Evolutionary conservation across 1,140 invertebrate species (phyloP).

Genomic region (Dendrolimus punctatus): DNA sequence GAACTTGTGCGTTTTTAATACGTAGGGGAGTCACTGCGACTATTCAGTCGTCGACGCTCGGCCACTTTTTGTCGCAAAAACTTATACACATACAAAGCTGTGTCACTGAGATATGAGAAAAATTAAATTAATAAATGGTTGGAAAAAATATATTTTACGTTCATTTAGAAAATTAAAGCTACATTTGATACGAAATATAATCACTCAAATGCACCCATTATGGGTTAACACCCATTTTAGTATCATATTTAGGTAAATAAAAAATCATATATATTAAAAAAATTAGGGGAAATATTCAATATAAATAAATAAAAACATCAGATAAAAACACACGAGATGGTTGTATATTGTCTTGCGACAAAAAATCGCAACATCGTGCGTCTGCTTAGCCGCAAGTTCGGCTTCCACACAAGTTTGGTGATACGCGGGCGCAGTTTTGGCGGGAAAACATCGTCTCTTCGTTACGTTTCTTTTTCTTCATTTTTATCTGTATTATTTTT

Average conservation of each 20-base stretch:
- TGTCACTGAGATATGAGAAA: too few relatives aligned
- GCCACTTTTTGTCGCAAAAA: slow-evolving; percentile 8
- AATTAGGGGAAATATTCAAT: too few relatives aligned
- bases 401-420: slow-evolving; percentile 65
- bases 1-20: slow-evolving; percentile 58
- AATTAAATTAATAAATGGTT: too few relatives aligned
- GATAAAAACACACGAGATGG: too few relatives aligned
- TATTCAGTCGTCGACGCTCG: slow-evolving; percentile 23
- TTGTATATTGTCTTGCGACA: slow-evolving; percentile 1
- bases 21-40: slow-evolving; percentile 38
- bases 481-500: slow-evolving; percentile 4
- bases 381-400: slow-evolving; percentile 23
- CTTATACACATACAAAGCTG: neutral
- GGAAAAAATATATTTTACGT: too few relatives aligned
- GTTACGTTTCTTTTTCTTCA: slow-evolving; percentile 14
- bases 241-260: too few relatives aligned
- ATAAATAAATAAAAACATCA: too few relatives aligned
- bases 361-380: slow-evolving; percentile 20
- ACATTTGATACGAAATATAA: too few relatives aligned
- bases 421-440: slow-evolving; percentile 68
- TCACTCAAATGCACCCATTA: too few relatives aligned
- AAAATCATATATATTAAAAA: too few relatives aligned
- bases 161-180: too few relatives aligned
- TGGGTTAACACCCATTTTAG: too few relatives aligned
- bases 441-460: slow-evolving; percentile 48